Evolutionary conservation across 2,888 invertebrate genomes (phyloP).

Genomic region (Keiferia lycopersicella): DNA sequence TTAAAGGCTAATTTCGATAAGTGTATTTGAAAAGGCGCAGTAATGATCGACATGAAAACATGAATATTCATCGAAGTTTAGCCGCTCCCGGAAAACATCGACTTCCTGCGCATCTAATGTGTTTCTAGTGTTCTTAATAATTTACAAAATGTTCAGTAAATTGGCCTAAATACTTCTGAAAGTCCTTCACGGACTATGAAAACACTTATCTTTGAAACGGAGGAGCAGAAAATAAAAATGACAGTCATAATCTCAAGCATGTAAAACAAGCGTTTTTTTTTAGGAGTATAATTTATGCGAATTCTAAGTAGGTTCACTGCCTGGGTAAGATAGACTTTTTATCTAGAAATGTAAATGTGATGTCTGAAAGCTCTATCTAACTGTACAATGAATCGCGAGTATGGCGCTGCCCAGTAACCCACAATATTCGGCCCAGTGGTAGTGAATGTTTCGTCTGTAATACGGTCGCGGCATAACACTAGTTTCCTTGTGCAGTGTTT

Average conservation of each 20-base stretch:
- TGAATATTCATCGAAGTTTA: constrained; percentile 22
- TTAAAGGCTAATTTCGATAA: not conserved
- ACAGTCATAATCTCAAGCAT: not conserved
- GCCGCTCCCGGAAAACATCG: constrained; percentile 10
- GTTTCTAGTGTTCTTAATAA: constrained; percentile 26
- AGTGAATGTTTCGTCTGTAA: constrained; percentile 80
- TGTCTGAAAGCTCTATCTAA: constrained; percentile 13
- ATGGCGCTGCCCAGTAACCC: constrained; percentile 70
- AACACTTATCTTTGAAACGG: constrained; percentile 6
- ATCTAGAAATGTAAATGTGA: constrained; percentile 20
- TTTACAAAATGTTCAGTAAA: constrained; percentile 21
- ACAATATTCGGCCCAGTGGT: constrained; percentile 78
- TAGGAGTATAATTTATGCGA: not conserved
- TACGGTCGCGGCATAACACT: constrained; percentile 81
- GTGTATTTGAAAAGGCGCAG: not conserved
- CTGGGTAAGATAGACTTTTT: constrained; percentile 7
- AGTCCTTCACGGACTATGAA: constrained; percentile 22
- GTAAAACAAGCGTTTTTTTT: not conserved
- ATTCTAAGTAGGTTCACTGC: not conserved
- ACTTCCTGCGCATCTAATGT: constrained; percentile 24
- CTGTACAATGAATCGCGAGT: constrained; percentile 30
- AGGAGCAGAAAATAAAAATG: constrained; percentile 3
- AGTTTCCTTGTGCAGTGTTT: constrained; percentile 81
- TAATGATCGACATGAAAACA: not conserved
- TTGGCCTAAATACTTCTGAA: constrained; percentile 24